Percentiles rank a stretch among this genome's conserved stretches.
Evolutionary conservation across 2,888 invertebrate genomes (phyloP).

Genomic region (Eristalis arbustorum): DNA sequence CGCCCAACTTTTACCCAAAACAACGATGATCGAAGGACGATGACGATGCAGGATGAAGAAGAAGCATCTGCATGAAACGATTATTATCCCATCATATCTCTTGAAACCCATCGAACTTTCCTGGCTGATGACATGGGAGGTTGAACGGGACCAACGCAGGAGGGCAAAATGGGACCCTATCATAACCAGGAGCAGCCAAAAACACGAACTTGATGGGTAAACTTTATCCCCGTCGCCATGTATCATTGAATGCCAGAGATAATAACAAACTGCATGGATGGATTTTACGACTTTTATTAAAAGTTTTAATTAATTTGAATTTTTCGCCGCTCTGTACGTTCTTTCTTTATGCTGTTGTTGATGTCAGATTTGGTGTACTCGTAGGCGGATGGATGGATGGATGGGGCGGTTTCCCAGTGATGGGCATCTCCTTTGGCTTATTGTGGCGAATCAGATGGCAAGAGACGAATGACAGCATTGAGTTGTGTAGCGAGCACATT

Average conservation of each 20-base stretch:
- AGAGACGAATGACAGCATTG: slow-evolving; percentile 2
- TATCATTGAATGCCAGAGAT: slow-evolving; percentile 60
- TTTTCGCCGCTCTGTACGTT: slow-evolving; percentile 29
- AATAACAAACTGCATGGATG: slow-evolving; percentile 67
- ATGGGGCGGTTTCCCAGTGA: not conserved
- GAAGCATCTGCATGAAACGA: slow-evolving; percentile 70
- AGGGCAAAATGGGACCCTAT: slow-evolving; percentile 6
- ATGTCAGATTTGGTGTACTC: not conserved
- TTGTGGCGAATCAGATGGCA: slow-evolving; percentile 36
- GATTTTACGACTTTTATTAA: slow-evolving; percentile 68
- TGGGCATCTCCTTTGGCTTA: not conserved
- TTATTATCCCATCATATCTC: slow-evolving; percentile 69
- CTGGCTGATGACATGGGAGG: slow-evolving; percentile 25
- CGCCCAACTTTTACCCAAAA: slow-evolving; percentile 59
- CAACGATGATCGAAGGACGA: slow-evolving; percentile 59
- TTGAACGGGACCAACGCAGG: slow-evolving; percentile 13
- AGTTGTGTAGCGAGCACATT: slow-evolving; percentile 1
- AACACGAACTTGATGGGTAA: slow-evolving; percentile 45
- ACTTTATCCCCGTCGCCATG: slow-evolving; percentile 8
- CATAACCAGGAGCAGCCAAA: slow-evolving; percentile 23
- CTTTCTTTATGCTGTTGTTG: slow-evolving; percentile 16
- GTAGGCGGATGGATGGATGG: not conserved
- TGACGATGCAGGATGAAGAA: slow-evolving; percentile 61
- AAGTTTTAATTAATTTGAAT: slow-evolving; percentile 68
- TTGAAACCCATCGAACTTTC: slow-evolving; percentile 68